Base-by-base conservation (phyloP, 2,888 invertebrate genomes). In the Athrips mouffetella region DNA sequence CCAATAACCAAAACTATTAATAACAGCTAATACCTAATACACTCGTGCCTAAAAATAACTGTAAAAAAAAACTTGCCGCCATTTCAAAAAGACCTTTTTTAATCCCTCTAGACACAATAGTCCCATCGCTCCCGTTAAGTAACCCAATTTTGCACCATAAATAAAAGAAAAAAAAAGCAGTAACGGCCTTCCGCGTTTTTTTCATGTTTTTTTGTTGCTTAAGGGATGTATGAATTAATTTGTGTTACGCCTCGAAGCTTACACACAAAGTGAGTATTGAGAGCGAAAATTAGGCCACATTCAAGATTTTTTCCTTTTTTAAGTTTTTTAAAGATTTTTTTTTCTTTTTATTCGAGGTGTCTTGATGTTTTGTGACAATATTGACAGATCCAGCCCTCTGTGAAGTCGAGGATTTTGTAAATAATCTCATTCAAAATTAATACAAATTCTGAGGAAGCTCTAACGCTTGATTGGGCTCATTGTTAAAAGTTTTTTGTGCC, bases 81-180 rank as follows among this genome's bases (percentile, higher is more conserved):
- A 71, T 65, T 66, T 68, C 55, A 46, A 58, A 60, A 59, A 62
- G 55, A 13, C 51, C 53, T 60, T 62, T 62, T 63, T 49, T 54
- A 47, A 53, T 66, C 75, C 74, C 60, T 73, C 72, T 60, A 66
- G 52, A 61, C 67, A 84, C 84, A 88, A 87, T 78, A 60, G 77
- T 46, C 58, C 61, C 61, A 53, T 51, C 58, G 83, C 83, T 84
- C 77, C 85, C 86, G 85, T 78, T 87, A 87, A 88, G 88, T 87
- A 86, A 87, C 87, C 88, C 84, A 88, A 88, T 88, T 87, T 85
- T 82, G 72, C 85, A 80, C 87, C 85, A 81, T 86, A 85, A 82
- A 84, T 88, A 87, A 83, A 70, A 76, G 65, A 59, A 62, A 73
- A 78, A 84, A 79, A 80, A 79, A 81, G 78, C 80, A 78, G 59